Evolutionary conservation across 2,113 vertebrate species (phyloP), one percentile per base, ranked within the genome.

Genomic region (Notothenia coriiceps): DNA sequence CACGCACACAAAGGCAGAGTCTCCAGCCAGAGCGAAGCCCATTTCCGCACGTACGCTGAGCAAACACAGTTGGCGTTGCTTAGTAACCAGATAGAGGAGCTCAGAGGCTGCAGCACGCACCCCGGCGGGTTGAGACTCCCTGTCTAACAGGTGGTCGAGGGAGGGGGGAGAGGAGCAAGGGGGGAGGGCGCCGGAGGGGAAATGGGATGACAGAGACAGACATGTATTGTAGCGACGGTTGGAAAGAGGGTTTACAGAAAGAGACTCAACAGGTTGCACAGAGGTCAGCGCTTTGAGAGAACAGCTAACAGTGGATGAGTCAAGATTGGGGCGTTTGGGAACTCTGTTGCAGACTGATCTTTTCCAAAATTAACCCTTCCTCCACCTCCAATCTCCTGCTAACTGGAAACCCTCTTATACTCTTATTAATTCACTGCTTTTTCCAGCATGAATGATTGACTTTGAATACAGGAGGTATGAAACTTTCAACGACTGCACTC

Each of bases 61-160:
- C 92, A 94, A 94, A 94, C 91, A 93, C 90, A 90, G 83, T 87
- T 55, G 86, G 72, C 89, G 93, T 94, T 94, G 94, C 94, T 92
- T 86, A 91, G 93, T 91, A 94, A 95, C 94, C 93, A 82, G 90
- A 91, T 86, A 90, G 92, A 93, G 79, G 85, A 91, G 91, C 89
- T 85, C 83, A 79, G 91, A 91, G 88, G 89, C 86, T 84, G 85
- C 88, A 82, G 87, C 91, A 88, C 81, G 76, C 85, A 89, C 75
- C 87, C 90, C 61, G 50, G 82, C 84, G 74, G 81, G 90, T 86
- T 83, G 81, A 88, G 81, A 71, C 88, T 93, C 88, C 87, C 84
- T 50, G 66, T 90, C 92, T 91, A 92, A 93, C 90, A 94, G 91
- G 93, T 92, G 93, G 92, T 91, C 85, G 74, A 47, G 84, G 82